Percentiles rank a stretch among this genome's conserved stretches.
These are phyloP conservation scores for Cyanocitta stelleri DNA, from an alignment of 2,113 vertebrate species.

Conservation along the genomic window DNA sequence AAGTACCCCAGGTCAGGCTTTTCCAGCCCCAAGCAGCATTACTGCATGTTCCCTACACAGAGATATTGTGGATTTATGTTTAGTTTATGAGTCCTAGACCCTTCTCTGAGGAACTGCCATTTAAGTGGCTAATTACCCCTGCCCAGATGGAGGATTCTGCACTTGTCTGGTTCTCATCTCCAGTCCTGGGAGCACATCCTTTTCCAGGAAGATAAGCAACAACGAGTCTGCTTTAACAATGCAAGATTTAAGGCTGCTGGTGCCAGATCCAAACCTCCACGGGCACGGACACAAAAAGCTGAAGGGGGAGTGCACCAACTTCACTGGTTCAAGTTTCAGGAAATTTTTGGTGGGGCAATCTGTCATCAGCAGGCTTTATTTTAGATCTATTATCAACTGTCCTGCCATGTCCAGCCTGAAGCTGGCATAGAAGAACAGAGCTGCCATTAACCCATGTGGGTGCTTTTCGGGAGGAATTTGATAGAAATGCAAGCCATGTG, in stretches of 20 bases:
- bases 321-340: not conserved
- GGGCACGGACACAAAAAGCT: not conserved
- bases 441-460: not conserved
- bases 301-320: not conserved
- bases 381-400: not conserved
- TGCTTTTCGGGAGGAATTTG: not conserved
- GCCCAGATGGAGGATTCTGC: not conserved
- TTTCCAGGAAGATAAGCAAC: slow-evolving; percentile 7
- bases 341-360: not conserved
- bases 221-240: not conserved
- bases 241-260: not conserved
- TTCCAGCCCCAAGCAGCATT: not conserved
- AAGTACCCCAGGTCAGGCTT: not conserved
- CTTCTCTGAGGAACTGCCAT: not conserved
- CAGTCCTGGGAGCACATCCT: not conserved
- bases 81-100: not conserved
- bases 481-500: not conserved
- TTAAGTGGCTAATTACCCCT: not conserved
- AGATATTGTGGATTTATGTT: not conserved
- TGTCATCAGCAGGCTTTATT: not conserved
- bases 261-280: not conserved
- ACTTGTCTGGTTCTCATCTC: not conserved
- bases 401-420: not conserved
- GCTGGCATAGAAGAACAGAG: not conserved
- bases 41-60: not conserved